phyloP scores from a whole-genome alignment of 2,113 vertebrate species.

The Telmatochromis brachygnathus region DNA sequence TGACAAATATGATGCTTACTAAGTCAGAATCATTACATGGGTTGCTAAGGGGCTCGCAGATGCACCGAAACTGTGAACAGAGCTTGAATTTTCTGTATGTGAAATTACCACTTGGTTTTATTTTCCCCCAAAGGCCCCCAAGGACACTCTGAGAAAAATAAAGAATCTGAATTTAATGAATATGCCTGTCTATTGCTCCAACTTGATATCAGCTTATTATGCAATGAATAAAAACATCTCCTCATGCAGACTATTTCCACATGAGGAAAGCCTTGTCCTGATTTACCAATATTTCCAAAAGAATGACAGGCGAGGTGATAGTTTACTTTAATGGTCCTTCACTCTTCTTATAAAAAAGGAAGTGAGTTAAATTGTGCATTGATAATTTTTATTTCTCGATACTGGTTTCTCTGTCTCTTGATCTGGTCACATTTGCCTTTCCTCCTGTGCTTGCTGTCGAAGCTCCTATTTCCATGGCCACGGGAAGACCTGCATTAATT shows the following conservation, averaged over 20 bases:
- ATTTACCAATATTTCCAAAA: not conserved
- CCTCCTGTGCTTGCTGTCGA: not conserved
- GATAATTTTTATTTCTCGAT: not conserved
- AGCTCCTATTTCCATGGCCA: not conserved
- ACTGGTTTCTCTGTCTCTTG: not conserved
- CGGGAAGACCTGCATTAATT: not conserved
- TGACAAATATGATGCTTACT: not conserved
- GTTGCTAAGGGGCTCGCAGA: not conserved
- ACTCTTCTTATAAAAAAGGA: not conserved
- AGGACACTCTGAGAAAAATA: not conserved
- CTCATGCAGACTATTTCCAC: not conserved
- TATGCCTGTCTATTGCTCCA: not conserved
- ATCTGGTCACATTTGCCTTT: not conserved
- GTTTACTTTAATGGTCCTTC: not conserved
- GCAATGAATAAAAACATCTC: not conserved
- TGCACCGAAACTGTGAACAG: not conserved
- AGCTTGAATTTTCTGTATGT: not conserved
- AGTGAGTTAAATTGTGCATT: not conserved
- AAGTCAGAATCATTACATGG: not conserved
- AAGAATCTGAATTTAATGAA: not conserved
- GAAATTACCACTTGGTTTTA: not conserved
- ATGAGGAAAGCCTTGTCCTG: not conserved
- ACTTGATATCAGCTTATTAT: not conserved
- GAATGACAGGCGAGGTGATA: not conserved
- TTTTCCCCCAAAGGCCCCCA: not conserved